A percentile compares a stretch with the other conserved stretches of the same genome.
Evolutionary conservation across 2,888 invertebrate species (phyloP).

Genomic region (Tubulanus polymorphus): DNA sequence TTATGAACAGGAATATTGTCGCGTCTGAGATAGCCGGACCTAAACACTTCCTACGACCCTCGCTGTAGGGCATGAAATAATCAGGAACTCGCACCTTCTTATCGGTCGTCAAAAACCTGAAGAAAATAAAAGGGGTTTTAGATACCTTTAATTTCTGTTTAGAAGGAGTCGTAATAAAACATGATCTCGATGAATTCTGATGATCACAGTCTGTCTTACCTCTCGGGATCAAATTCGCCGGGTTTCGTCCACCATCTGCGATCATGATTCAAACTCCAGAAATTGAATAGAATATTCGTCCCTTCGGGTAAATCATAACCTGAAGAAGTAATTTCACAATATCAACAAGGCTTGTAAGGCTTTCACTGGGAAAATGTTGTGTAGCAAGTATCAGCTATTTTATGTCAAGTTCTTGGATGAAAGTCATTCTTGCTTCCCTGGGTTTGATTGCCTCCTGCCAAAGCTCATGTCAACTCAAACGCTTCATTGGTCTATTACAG

Average conservation of each 20-base stretch:
- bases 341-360: no score
- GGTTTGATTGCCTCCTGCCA: no score
- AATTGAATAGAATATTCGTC: slow-evolving; percentile 31
- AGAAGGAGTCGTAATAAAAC: background rate
- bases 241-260: slow-evolving; percentile 36
- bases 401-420: no score
- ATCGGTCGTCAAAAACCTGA: slow-evolving; percentile 30
- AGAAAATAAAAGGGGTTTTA: slow-evolving; percentile 6
- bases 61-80: slow-evolving; percentile 33
- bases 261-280: slow-evolving; percentile 40
- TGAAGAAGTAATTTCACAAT: background rate
- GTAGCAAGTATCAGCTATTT: no score
- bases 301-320: slow-evolving; percentile 24
- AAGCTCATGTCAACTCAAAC: no score
- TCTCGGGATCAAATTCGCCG: slow-evolving; percentile 32
- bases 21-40: slow-evolving; percentile 35
- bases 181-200: background rate
- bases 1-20: slow-evolving; percentile 31
- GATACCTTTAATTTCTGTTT: background rate
- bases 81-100: slow-evolving; percentile 30
- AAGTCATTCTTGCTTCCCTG: no score
- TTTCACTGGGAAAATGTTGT: no score
- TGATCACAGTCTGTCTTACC: slow-evolving; percentile 20
- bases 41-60: slow-evolving; percentile 30
- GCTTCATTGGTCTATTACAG: no score